Evolutionary conservation across 2,888 invertebrate genomes (phyloP), one percentile per base, ranked within the genome.

Genomic region (Caenorhabditis plicata): DNA sequence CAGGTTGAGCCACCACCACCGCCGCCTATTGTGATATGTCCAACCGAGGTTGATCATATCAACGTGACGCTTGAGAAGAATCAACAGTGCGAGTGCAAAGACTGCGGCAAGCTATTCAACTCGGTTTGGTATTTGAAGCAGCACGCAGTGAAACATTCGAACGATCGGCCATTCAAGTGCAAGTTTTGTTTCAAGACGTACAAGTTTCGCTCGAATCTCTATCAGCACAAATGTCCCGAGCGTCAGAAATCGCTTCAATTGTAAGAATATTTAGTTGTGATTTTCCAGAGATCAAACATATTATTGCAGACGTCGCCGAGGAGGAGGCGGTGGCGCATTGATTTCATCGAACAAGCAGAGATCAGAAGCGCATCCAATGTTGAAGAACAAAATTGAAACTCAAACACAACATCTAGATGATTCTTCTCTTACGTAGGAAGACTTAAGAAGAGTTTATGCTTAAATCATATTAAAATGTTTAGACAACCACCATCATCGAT

Each of bases 171-270:
- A 0, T 80, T 80, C 69, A 73, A 78, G 48, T 80, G 80, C 71
- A 77, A 77, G 40, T 80, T 73, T 56, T 80, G 80, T 57, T 67
- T 67, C 51, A 80, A 80, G 73, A 78, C 80, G 1, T 80, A 78
- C 71, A 79, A 79, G 41, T 80, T 80, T 70, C 75, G 80, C 11
- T 79, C 78, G 26, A 80, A 80, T 49, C 68, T 80, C 43, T 80
- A 80, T 55, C 80, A 80, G 55, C 80, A 80, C 67, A 80, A 80
- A 55, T 80, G 80, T 47, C 79, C 78, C 5, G 78, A 79, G 17
- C 50, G 78, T 9, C 74, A 69, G 45, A 72, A 72, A 45, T 57
- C 62, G 13, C 47, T 65, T 35, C 67, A 65, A 27, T 69, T 64
- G 13, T 43, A 32, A 22, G 61, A 36, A 27, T 26, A 22, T n/a